Percentiles rank a stretch among this genome's conserved stretches.
Evolutionary conservation across 2,113 vertebrate species (phyloP).

Genomic region (Empidonax alnorum): DNA sequence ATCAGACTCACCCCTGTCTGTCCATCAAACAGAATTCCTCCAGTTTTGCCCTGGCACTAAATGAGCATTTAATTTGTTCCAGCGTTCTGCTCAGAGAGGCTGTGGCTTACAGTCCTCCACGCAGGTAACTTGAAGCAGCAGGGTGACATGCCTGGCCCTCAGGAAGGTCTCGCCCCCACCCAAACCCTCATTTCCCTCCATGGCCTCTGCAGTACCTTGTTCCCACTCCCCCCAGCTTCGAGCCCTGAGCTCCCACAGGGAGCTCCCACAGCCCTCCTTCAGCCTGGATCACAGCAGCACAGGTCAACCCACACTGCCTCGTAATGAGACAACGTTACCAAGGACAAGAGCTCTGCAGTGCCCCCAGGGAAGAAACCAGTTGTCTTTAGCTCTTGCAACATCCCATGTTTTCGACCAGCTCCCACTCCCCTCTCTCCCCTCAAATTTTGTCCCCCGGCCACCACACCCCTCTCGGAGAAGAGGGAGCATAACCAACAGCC

Average conservation of each 20-base stretch:
- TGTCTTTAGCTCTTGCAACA: background rate
- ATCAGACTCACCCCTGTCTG: background rate
- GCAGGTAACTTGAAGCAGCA: background rate
- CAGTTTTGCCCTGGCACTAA: background rate
- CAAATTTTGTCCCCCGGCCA: background rate
- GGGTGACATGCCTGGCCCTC: background rate
- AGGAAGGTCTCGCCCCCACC: background rate
- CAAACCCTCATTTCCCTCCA: background rate
- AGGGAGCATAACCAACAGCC: background rate
- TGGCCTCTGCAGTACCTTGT: accelerated
- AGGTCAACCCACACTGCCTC: accelerated
- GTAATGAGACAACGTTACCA: background rate
- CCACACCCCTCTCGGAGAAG: background rate
- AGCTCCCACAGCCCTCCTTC: background rate
- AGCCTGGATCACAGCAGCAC: background rate
- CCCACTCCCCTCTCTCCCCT: background rate
- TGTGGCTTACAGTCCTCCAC: background rate
- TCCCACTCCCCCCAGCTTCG: background rate
- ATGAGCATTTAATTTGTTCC: too few relatives aligned
- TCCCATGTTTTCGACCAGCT: background rate
- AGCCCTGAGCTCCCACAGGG: background rate
- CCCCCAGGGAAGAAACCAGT: background rate
- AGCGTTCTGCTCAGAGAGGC: too few relatives aligned
- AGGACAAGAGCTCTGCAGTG: background rate
- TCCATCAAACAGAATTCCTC: background rate